phyloP scores from a whole-genome alignment of 2,797 vertebrate genomes.

The Aeoliscus strigatus region DNA sequence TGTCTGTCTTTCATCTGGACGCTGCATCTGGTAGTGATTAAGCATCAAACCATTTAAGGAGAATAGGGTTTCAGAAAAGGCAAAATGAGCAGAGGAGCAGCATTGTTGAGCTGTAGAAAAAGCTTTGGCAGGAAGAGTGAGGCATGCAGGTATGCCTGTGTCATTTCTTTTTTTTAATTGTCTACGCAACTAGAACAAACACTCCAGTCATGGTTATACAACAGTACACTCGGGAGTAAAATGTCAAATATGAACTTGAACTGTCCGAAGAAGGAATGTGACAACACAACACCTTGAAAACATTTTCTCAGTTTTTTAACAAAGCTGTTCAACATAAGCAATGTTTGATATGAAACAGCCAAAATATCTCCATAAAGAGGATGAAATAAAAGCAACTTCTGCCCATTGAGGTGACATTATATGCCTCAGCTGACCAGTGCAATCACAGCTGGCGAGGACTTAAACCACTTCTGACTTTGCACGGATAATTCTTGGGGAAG shows the following conservation, averaged over 20 bases:
- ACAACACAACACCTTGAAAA: constrained; percentile 36
- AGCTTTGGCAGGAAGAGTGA: too few species aligned
- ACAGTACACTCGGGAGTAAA: too few species aligned
- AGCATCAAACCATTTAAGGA: constrained; percentile 64
- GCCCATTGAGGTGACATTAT: too few species aligned
- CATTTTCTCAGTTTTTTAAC: constrained; percentile 25
- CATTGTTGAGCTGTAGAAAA: constrained; percentile 28
- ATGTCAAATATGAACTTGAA: too few species aligned
- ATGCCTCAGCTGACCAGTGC: constrained; percentile 10
- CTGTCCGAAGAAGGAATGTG: constrained; percentile 5
- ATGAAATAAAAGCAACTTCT: too few species aligned
- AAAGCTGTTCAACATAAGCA: constrained; percentile 16
- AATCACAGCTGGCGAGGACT: too few species aligned
- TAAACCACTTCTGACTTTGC: constrained; percentile 22
- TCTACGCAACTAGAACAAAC: neutral
- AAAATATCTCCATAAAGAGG: constrained; percentile 21
- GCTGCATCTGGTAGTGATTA: constrained; percentile 73
- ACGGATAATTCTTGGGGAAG: constrained; percentile 26
- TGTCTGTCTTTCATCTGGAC: constrained; percentile 70
- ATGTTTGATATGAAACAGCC: constrained; percentile 23
- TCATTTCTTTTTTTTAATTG: constrained; percentile 23
- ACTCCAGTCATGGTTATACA: too few species aligned
- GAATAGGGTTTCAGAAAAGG: constrained; percentile 48
- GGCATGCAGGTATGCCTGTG: too few species aligned
- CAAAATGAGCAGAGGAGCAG: constrained; percentile 44